Base-by-base conservation (phyloP, 23 tunicate genomes). In the Trididemnum nubilum region DNA sequence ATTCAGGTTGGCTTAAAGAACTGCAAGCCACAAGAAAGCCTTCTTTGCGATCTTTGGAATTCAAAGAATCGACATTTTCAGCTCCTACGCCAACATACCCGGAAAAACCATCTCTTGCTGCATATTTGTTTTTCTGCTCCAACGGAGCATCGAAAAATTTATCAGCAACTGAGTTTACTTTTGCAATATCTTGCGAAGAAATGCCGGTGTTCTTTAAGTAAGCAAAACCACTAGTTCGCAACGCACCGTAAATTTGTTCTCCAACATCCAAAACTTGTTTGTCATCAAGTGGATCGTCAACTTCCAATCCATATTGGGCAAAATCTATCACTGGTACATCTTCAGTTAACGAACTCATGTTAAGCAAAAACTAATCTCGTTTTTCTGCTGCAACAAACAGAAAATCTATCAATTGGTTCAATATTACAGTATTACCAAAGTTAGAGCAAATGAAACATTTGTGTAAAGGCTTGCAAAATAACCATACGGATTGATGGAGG, bases 291-390 rank as follows among this genome's bases (percentile, higher is more conserved):
- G 18, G 26, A 21, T 61, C 5, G 3, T 23, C 29, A 18, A 29
- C 12, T 12, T 32, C 9, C 19, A 34, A 18, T 2, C 58, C 26
- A 22, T 52, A 36, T 2, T 69, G 32, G 15, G 44, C 39, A 78
- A 85, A 85, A 44, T 85, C 89, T 2, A 85, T 66, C 18, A 85
- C 59, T 29, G 89, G 89, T 28, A 85, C n/a, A n/a, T n/a, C n/a
- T n/a, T n/a, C n/a, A n/a, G n/a, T n/a, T n/a, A n/a, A n/a, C n/a
- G n/a, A n/a, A n/a, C n/a, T n/a, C n/a, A n/a, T n/a, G n/a, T n/a
- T n/a, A n/a, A n/a, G n/a, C n/a, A n/a, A n/a, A n/a, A n/a, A n/a
- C n/a, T n/a, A n/a, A n/a, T n/a, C n/a, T n/a, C n/a, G n/a, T n/a
- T n/a, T n/a, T n/a, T n/a, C n/a, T n/a, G n/a, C n/a, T n/a, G n/a